Conservation (phyloP, 1,140 invertebrate genomes). For the Popillia japonica region DNA sequence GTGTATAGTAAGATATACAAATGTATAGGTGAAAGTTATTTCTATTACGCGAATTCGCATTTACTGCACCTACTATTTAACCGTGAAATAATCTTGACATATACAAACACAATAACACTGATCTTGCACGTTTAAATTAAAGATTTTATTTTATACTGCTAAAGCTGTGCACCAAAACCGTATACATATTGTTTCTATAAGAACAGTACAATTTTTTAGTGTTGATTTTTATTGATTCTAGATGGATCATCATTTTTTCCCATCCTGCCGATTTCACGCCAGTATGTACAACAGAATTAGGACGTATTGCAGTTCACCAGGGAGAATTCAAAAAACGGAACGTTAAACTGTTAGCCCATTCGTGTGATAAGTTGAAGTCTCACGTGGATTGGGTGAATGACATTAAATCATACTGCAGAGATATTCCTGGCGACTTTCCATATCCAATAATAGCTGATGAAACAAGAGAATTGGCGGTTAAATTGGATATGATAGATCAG, state of each 20-base stretch:
- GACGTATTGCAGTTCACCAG: slow-evolving; percentile 76
- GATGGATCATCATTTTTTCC: slow-evolving; percentile 90
- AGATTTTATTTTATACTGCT: no score
- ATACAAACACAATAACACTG: no score
- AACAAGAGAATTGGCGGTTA: slow-evolving; percentile 76
- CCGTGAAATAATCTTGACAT: no score
- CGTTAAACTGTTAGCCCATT: slow-evolving; percentile 86
- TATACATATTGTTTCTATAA: no score
- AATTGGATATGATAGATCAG: slow-evolving; percentile 88
- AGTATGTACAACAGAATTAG: slow-evolving; percentile 93
- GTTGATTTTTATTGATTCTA: slow-evolving; percentile 56
- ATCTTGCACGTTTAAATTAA: no score
- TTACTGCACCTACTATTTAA: no score
- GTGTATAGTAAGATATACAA: neutral
- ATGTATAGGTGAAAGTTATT: no score
- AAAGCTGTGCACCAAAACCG: no score
- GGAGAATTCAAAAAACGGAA: slow-evolving; percentile 81
- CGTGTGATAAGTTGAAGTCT: slow-evolving; percentile 80
- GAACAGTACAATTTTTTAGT: neutral
- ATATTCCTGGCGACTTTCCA: slow-evolving; percentile 76
- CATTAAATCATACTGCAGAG: slow-evolving; percentile 77
- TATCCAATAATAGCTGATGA: slow-evolving; percentile 90
- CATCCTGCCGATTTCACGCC: slow-evolving; percentile 95
- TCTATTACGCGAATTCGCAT: no score
- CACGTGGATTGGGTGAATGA: slow-evolving; percentile 88